A percentile compares a stretch with the other conserved stretches of the same genome.
Evolutionary conservation across 37 sponge, comb jelly and placozoan genomes (phyloP).

Genomic region (Mnemiopsis leidyi): DNA sequence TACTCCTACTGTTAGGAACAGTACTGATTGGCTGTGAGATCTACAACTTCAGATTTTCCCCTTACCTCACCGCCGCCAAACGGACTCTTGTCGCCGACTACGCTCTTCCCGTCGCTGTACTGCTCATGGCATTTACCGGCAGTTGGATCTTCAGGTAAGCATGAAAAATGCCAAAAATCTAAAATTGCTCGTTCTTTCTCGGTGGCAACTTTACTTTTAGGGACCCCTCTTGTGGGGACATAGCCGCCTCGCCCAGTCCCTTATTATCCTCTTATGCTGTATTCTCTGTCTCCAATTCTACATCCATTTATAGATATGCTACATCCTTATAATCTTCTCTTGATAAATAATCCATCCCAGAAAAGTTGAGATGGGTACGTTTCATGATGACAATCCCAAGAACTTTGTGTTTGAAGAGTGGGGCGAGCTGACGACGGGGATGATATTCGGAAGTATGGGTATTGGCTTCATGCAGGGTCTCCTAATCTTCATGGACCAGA

Average conservation of each 20-base stretch:
- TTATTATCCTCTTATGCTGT: too few species aligned
- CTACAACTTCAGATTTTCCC: neutral
- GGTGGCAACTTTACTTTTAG: too few species aligned
- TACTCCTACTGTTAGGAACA: neutral
- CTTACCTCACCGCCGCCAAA: neutral
- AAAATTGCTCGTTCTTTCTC: too few species aligned
- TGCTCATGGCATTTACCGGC: neutral
- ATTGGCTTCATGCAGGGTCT: neutral
- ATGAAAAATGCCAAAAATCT: too few species aligned
- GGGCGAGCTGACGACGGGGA: neutral
- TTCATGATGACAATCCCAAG: neutral
- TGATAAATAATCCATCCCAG: too few species aligned
- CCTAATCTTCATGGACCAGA: neutral
- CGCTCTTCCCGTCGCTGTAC: neutral
- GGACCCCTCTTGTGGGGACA: too few species aligned
- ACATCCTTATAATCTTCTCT: too few species aligned
- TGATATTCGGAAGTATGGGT: neutral
- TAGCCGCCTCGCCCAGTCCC: too few species aligned
- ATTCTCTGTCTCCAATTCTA: too few species aligned
- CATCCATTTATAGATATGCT: too few species aligned
- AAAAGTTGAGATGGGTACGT: neutral
- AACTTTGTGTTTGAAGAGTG: neutral
- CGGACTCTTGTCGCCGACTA: neutral
- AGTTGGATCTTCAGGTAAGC: neutral
- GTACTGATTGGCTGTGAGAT: neutral